A percentile compares a stretch with the other conserved stretches of the same genome.
Evolutionary conservation across 2,888 invertebrate species (phyloP).

Genomic region (Eupithecia tripunctaria): DNA sequence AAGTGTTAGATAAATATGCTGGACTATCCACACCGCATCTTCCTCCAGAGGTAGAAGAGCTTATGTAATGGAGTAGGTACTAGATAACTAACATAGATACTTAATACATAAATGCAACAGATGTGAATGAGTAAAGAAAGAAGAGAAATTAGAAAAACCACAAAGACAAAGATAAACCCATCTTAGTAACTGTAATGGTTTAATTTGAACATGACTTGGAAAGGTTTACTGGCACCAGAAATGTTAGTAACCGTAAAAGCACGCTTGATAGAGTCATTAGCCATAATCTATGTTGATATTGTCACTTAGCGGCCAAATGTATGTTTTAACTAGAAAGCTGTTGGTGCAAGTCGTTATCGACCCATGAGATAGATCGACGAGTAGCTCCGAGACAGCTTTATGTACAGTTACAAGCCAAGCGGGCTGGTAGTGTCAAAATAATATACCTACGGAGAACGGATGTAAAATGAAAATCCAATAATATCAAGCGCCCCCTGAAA

Average conservation of each 20-base stretch:
- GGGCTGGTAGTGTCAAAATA: background rate
- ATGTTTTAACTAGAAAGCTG: slow-evolving; percentile 40
- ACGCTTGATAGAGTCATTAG: slow-evolving; percentile 54
- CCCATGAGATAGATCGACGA: slow-evolving; percentile 23
- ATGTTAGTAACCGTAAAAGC: slow-evolving; percentile 21
- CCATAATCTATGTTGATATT: slow-evolving; percentile 46
- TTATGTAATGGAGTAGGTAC: background rate
- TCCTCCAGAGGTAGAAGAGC: background rate
- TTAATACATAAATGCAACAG: no score
- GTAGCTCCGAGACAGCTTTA: slow-evolving; percentile 19
- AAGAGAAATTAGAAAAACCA: no score
- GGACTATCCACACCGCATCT: background rate
- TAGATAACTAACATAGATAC: no score
- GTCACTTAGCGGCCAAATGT: slow-evolving; percentile 44
- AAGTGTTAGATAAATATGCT: background rate
- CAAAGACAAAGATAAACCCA: no score
- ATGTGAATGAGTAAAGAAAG: no score
- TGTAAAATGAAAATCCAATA: slow-evolving; percentile 14
- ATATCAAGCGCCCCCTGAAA: slow-evolving; percentile 1
- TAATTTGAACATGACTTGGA: background rate
- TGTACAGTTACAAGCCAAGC: slow-evolving; percentile 9
- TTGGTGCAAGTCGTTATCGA: slow-evolving; percentile 30
- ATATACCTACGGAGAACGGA: background rate
- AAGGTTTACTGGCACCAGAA: background rate
- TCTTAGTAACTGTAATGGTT: background rate